These are phyloP conservation scores for Edolisoma coerulescens DNA, from an alignment of 2,113 vertebrate genomes.

Conservation along the genomic window DNA sequence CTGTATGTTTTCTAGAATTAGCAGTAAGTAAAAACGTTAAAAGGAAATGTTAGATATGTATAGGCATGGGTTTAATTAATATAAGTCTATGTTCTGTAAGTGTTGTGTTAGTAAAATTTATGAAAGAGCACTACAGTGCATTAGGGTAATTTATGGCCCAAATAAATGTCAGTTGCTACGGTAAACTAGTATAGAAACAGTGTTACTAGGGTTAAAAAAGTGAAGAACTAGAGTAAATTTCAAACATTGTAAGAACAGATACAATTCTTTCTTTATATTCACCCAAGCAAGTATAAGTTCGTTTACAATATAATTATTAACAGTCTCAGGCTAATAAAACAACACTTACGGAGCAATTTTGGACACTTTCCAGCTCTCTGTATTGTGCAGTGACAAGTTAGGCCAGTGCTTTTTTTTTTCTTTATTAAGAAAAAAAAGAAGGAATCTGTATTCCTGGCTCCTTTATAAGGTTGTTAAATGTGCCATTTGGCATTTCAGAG, in stretches of 20 bases:
- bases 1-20: background rate
- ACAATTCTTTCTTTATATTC: slow-evolving; percentile 46
- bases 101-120: slow-evolving; percentile 61
- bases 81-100: background rate
- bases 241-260: slow-evolving; percentile 22
- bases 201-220: slow-evolving; percentile 26
- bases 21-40: background rate
- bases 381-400: slow-evolving; percentile 30
- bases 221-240: slow-evolving; percentile 38
- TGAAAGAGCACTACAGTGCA: slow-evolving; percentile 51
- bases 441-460: slow-evolving; percentile 28
- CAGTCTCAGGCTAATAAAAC: slow-evolving; percentile 45
- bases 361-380: slow-evolving; percentile 45
- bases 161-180: slow-evolving; percentile 65
- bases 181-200: slow-evolving; percentile 45
- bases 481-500: slow-evolving; percentile 49
- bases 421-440: slow-evolving; percentile 3
- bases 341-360: slow-evolving; percentile 40
- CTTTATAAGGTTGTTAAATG: slow-evolving; percentile 68
- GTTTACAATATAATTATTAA: slow-evolving; percentile 64
- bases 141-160: slow-evolving; percentile 65
- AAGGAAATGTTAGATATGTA: slow-evolving; percentile 58
- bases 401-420: slow-evolving; percentile 14
- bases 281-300: slow-evolving; percentile 32
- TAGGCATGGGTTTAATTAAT: slow-evolving; percentile 58